phyloP scores from a whole-genome alignment of 2,888 invertebrate genomes.

The Nysson spinosus region DNA sequence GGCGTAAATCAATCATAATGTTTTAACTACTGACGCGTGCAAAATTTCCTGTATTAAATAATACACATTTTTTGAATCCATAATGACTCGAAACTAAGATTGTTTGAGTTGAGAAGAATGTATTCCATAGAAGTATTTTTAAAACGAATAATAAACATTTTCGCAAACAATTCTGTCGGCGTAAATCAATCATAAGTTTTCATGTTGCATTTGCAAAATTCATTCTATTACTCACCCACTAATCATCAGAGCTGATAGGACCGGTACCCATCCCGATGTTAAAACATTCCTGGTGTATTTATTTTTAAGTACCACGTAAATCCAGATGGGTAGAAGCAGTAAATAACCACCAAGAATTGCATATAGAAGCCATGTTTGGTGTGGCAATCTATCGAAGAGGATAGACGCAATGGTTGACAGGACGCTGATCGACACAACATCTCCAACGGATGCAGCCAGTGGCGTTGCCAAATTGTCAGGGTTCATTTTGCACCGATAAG shows the following conservation, averaged over 20 bases:
- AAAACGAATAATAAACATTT: too few relatives aligned
- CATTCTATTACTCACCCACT: constrained; percentile 94
- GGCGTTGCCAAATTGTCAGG: constrained; percentile 99
- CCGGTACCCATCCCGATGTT: constrained; percentile 95
- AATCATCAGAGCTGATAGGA: constrained; percentile 95
- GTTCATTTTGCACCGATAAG: constrained; percentile 91
- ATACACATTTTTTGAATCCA: too few relatives aligned
- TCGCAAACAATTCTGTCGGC: too few relatives aligned
- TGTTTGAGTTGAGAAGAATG: too few relatives aligned
- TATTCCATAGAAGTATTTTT: too few relatives aligned
- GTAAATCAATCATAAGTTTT: too few relatives aligned
- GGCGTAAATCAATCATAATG: too few relatives aligned
- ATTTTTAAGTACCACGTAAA: constrained; percentile 89
- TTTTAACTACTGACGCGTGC: too few relatives aligned
- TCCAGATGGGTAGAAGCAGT: constrained; percentile 90
- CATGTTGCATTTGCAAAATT: too few relatives aligned
- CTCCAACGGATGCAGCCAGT: constrained; percentile 96
- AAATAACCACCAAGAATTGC: constrained; percentile 85
- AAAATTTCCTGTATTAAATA: too few relatives aligned
- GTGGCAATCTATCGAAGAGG: constrained; percentile 83
- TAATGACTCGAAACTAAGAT: too few relatives aligned
- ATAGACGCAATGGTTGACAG: constrained; percentile 90
- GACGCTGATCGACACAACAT: constrained; percentile 93
- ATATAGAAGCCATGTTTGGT: constrained; percentile 87
- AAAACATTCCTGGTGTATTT: constrained; percentile 92